Evolutionary conservation across 1,140 invertebrate species (phyloP).

Genomic region (Drosophila oshimai): DNA sequence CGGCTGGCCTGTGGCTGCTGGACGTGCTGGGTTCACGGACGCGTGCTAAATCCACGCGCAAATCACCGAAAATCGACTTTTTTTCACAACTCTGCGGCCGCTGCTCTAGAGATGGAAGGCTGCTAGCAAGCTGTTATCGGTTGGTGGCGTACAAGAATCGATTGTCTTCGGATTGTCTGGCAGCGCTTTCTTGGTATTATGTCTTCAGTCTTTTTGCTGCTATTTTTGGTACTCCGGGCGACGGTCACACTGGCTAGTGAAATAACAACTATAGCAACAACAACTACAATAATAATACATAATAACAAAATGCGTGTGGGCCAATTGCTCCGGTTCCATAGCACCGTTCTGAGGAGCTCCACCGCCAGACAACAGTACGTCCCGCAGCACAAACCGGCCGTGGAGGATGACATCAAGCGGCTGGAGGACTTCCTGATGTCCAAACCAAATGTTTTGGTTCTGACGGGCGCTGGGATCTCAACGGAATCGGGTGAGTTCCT

Average conservation of each 20-base stretch:
- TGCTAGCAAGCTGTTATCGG: slow-evolving; percentile 31
- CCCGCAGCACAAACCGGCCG: slow-evolving; percentile 87
- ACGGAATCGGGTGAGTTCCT: slow-evolving; percentile 90
- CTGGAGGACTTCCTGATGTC: slow-evolving; percentile 87
- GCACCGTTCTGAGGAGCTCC: neutral
- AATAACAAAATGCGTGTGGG: slow-evolving; percentile 48
- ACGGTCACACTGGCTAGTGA: slow-evolving; percentile 6
- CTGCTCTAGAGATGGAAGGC: slow-evolving; percentile 17
- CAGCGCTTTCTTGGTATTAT: too few species aligned
- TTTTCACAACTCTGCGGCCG: slow-evolving; percentile 40
- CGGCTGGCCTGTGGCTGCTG: neutral
- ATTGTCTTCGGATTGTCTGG: neutral
- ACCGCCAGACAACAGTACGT: slow-evolving; percentile 84
- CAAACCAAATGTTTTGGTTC: slow-evolving; percentile 86
- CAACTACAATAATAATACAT: neutral
- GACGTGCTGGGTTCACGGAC: neutral
- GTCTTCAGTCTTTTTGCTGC: too few species aligned
- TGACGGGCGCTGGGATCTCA: slow-evolving; percentile 97
- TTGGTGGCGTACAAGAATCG: slow-evolving; percentile 3
- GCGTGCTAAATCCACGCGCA: slow-evolving; percentile 2
- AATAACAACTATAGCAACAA: too few species aligned
- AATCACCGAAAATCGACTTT: slow-evolving; percentile 21
- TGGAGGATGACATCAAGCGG: slow-evolving; percentile 85
- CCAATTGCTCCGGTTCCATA: slow-evolving; percentile 40
- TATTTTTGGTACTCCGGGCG: too few species aligned